Percentiles rank a stretch among this genome's conserved stretches.
Conservation (phyloP, 2,888 invertebrate species). For the Sipha maydis region DNA sequence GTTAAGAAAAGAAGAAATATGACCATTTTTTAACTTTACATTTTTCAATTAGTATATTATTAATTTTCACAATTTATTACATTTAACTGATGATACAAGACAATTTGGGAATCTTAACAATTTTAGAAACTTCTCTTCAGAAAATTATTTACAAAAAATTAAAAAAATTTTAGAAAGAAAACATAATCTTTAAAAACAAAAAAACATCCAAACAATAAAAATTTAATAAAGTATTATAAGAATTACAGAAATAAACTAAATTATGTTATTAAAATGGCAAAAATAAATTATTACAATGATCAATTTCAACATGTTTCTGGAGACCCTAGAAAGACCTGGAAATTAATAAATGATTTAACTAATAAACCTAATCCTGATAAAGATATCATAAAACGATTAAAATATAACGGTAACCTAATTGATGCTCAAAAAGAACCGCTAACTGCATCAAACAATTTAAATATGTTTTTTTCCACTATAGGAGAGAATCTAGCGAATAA, state of each 20-base stretch:
- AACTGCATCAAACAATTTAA: constrained; percentile 6
- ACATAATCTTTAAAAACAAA: constrained; percentile 13
- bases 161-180: too few species aligned
- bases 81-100: constrained; percentile 9
- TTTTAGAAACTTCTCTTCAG: constrained; percentile 22
- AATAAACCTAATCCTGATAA: constrained; percentile 18
- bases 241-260: constrained; percentile 27
- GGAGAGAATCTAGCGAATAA: constrained; percentile 21
- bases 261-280: constrained; percentile 16
- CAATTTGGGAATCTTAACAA: constrained; percentile 6
- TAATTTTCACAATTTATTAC: constrained; percentile 13
- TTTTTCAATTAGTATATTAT: constrained; percentile 4
- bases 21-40: constrained; percentile 19
- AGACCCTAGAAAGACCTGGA: constrained; percentile 23
- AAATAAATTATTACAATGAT: constrained; percentile 40
- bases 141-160: constrained; percentile 28
- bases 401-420: neutral
- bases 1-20: constrained; percentile 13
- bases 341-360: constrained; percentile 22
- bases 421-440: neutral
- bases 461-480: neutral
- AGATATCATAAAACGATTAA: neutral
- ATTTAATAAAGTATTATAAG: too few species aligned
- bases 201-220: neutral
- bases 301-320: neutral